A percentile compares a stretch with the other conserved stretches of the same genome.
These are phyloP conservation scores for Sorex araneus DNA, from an alignment of 2,113 vertebrate species.

Conservation along the genomic window DNA sequence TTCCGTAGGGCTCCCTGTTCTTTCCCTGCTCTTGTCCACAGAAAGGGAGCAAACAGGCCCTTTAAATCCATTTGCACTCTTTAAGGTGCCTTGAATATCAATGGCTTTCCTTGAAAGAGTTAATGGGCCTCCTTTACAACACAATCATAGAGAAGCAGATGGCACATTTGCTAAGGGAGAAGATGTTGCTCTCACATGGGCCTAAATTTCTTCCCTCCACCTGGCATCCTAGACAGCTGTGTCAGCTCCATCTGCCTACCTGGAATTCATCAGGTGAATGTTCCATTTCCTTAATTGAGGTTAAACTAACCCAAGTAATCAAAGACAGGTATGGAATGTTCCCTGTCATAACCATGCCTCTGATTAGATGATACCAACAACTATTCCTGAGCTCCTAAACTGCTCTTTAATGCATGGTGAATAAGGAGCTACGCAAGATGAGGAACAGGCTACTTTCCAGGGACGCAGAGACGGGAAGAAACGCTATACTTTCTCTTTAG, in stretches of 20 bases:
- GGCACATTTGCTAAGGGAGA: slow-evolving; percentile 61
- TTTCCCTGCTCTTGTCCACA: not conserved
- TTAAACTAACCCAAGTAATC: slow-evolving; percentile 79
- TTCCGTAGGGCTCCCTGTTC: not conserved
- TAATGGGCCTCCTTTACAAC: slow-evolving; percentile 61
- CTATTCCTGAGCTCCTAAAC: not conserved
- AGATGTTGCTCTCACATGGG: slow-evolving; percentile 53
- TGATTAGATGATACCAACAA: slow-evolving; percentile 26
- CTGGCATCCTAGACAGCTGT: slow-evolving; percentile 78
- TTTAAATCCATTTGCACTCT: not conserved
- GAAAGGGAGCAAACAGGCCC: not conserved
- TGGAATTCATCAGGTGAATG: slow-evolving; percentile 73
- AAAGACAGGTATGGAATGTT: slow-evolving; percentile 71
- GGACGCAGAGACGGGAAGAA: not conserved
- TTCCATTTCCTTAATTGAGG: slow-evolving; percentile 80
- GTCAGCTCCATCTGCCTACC: slow-evolving; percentile 76
- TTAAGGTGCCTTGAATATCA: not conserved
- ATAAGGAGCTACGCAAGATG: not conserved
- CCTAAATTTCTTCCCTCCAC: slow-evolving; percentile 72
- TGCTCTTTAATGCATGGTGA: not conserved
- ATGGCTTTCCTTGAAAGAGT: slow-evolving; percentile 53
- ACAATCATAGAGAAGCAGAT: slow-evolving; percentile 65
- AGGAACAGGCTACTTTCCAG: not conserved
- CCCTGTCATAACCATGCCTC: slow-evolving; percentile 56
- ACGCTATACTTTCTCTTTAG: not conserved